Evolutionary conservation across 1,140 invertebrate species (phyloP), one percentile per base, ranked within the genome.

Genomic region (Argopecten irradians): DNA sequence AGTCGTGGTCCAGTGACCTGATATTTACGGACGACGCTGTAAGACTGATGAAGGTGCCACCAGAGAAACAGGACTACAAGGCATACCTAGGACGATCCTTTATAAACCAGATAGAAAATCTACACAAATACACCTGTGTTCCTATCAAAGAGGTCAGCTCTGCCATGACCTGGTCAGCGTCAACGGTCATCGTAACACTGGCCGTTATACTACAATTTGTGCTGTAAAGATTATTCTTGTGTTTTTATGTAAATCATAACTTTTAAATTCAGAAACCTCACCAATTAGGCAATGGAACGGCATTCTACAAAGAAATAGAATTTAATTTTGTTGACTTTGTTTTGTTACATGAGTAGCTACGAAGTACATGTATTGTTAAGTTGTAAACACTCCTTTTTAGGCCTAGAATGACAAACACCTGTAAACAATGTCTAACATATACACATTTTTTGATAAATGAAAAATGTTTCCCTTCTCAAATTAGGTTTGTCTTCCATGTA

Each of bases 1-100:
- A 71, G 55, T 92, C 92, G n/a, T 93, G 94, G 88, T 93, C 95
- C 90, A 93, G 92, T 33, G 95, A 95, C 91, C 89, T 95, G 19
- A 92, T 95, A 34, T 95, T 95, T 88, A 94, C 93, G 11, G 95
- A 95, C 89, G 92, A 94, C 39, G 94, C 95, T 13, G 94, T 95
- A 8, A 87, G 93, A 82, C 89, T 95, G 55, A 92, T 94, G 87
- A 87, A 88, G 34, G 92, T 95, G 43, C 84, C 90, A 1, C 82
- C 89, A 13, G 91, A 92, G 7, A 89, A 90, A 43, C 94, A 95
- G 86, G 92, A 92, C 28, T 95, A 94, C 87, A 89, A 87, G 34
- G 86, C 86, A 34, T 95, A 92, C 84, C 91, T 95, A 19, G 94
- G 93, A 2, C 86, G 87, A 28, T 87, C 92, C 22, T 95, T 95